A percentile compares a stretch with the other conserved stretches of the same genome.
These are phyloP conservation scores for Galeruca laticollis DNA, from an alignment of 2,888 invertebrate genomes.

Conservation along the genomic window DNA sequence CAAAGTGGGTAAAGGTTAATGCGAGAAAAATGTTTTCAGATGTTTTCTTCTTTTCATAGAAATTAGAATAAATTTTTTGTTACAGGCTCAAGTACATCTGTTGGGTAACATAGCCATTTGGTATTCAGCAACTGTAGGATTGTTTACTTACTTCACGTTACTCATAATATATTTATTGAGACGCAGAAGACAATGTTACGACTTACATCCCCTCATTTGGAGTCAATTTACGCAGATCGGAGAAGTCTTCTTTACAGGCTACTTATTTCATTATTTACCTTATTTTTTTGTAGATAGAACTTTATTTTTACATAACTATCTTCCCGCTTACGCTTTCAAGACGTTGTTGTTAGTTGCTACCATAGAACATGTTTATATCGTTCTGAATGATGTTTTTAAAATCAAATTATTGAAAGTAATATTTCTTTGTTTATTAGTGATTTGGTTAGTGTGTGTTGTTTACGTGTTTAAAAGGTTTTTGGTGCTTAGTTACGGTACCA, in stretches of 20 bases:
- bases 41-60: background rate
- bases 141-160: slow-evolving; percentile 76
- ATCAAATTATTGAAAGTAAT: slow-evolving; percentile 46
- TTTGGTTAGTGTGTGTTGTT: slow-evolving; percentile 73
- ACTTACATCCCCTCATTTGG: slow-evolving; percentile 77
- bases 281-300: slow-evolving; percentile 93
- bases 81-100: slow-evolving; percentile 91
- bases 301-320: slow-evolving; percentile 92
- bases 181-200: slow-evolving; percentile 78
- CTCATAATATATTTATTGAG: slow-evolving; percentile 81
- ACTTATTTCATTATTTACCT: slow-evolving; percentile 88
- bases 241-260: slow-evolving; percentile 85
- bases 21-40: background rate
- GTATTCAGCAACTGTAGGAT: slow-evolving; percentile 81
- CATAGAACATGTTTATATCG: slow-evolving; percentile 80
- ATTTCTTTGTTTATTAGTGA: slow-evolving; percentile 63
- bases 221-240: slow-evolving; percentile 78
- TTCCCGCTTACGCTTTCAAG: slow-evolving; percentile 92
- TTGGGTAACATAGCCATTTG: slow-evolving; percentile 92
- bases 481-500: slow-evolving; percentile 85
- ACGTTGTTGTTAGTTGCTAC: slow-evolving; percentile 80
- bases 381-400: slow-evolving; percentile 62
- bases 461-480: slow-evolving; percentile 83
- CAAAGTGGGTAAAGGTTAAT: background rate
- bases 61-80: slow-evolving; percentile 15